Conservation (phyloP, 2,797 vertebrate genomes). For the Lutjanus argentimaculatus region DNA sequence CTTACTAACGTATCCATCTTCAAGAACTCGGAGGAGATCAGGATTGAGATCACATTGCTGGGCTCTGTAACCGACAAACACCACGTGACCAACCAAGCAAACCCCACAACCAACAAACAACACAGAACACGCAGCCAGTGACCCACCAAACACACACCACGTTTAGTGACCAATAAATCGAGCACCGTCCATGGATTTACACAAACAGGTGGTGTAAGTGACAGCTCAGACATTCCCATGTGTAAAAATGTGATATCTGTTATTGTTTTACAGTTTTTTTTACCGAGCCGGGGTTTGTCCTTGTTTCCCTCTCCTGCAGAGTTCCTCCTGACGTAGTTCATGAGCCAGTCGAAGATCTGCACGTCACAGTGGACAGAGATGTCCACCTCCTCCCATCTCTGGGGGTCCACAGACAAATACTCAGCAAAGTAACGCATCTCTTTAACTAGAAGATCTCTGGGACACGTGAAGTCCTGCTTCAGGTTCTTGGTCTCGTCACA, state of each 20-base stretch:
- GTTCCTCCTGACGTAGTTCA: conserved; percentile 96
- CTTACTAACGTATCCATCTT: conserved; percentile 99
- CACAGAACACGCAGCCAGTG: conserved; percentile 66
- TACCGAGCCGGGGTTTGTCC: conserved; percentile 94
- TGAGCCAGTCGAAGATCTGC: conserved; percentile 99
- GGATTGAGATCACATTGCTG: conserved; percentile 99
- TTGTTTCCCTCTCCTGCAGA: conserved; percentile 84
- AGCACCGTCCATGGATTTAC: conserved; percentile 22
- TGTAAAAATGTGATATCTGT: conserved; percentile 23
- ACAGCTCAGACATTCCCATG: conserved; percentile 35
- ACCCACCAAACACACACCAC: conserved; percentile 56
- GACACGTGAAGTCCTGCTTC: conserved; percentile 97
- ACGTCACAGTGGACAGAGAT: conserved; percentile 99
- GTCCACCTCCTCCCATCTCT: conserved; percentile 98
- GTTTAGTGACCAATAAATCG: conserved; percentile 35
- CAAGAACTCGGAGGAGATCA: conserved; percentile 99
- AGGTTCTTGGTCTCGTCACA: conserved; percentile 98
- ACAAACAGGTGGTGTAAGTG: conserved; percentile 37
- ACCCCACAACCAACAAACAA: conserved; percentile 62
- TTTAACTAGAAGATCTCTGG: conserved; percentile 94
- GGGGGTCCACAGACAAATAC: conserved; percentile 94
- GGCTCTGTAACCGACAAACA: conserved; percentile 93
- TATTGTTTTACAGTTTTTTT: conserved; percentile 4
- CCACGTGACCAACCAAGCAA: conserved; percentile 78
- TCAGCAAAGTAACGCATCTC: conserved; percentile 99